Percentiles rank a stretch among this genome's conserved stretches.
Evolutionary conservation across 2,888 invertebrate species (phyloP).

Genomic region (Cataglyphis livida): DNA sequence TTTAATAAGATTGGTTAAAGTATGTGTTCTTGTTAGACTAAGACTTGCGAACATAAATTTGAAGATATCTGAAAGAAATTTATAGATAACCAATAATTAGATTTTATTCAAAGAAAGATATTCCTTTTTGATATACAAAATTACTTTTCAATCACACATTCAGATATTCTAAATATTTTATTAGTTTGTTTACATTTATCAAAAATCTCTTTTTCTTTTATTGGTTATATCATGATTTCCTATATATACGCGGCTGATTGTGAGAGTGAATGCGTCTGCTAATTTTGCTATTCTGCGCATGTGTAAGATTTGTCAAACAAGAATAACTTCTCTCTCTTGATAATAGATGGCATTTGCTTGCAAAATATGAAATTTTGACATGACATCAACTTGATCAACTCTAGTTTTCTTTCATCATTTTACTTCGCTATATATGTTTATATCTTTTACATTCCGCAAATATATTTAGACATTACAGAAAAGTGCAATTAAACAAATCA

Average conservation of each 20-base stretch:
- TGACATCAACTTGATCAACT: not conserved
- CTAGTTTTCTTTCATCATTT: not conserved
- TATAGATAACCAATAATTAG: not conserved
- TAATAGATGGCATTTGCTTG: slow-evolving; percentile 9
- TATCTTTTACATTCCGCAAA: not conserved
- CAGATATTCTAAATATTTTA: not conserved
- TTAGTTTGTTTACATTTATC: not conserved
- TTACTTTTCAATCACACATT: not conserved
- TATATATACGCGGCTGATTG: not conserved
- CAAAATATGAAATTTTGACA: not conserved
- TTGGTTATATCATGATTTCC: not conserved
- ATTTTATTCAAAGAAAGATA: not conserved
- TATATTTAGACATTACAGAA: not conserved
- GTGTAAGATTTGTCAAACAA: not conserved
- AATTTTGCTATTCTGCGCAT: not conserved
- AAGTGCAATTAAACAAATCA: not conserved
- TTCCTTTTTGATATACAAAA: not conserved
- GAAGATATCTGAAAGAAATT: not conserved
- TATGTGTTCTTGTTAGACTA: not conserved
- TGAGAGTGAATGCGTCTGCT: not conserved
- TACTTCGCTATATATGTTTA: not conserved
- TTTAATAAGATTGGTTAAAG: not conserved
- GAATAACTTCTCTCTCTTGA: not conserved
- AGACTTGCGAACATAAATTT: not conserved
- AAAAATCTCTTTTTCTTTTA: not conserved